Conservation (phyloP, 53 echinoderm and acorn worm genomes). For the Astropecten irregularis region DNA sequence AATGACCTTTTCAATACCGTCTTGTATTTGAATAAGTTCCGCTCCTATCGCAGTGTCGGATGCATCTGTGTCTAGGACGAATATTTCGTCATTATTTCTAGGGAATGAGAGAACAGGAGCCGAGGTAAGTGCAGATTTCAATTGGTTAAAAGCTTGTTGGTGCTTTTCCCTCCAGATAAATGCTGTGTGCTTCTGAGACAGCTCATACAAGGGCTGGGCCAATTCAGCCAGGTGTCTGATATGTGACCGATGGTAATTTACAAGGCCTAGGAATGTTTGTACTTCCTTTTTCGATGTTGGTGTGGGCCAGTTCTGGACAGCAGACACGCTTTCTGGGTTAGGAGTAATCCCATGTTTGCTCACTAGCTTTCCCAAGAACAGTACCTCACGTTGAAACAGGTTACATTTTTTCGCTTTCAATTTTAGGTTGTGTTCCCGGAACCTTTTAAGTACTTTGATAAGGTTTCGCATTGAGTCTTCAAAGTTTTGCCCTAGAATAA, state of each 20-base stretch:
- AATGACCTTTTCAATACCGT: too few relatives aligned
- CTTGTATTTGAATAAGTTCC: too few relatives aligned
- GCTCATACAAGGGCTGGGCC: background rate
- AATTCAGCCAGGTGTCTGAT: background rate
- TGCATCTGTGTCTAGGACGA: background rate
- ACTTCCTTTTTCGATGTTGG: background rate
- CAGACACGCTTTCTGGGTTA: background rate
- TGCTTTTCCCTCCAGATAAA: background rate
- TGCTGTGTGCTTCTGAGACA: background rate
- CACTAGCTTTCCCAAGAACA: constrained; percentile 28
- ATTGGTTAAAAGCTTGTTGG: background rate
- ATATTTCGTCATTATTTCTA: background rate
- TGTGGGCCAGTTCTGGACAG: background rate
- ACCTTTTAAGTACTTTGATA: constrained; percentile 17
- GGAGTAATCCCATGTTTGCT: background rate
- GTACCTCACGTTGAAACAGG: constrained; percentile 40
- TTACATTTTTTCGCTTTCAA: constrained; percentile 38
- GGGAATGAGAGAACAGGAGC: background rate
- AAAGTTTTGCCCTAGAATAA: background rate
- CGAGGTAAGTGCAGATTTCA: background rate
- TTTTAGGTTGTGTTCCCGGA: constrained; percentile 11
- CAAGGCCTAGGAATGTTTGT: background rate
- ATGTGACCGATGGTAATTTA: background rate
- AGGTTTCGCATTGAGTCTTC: constrained; percentile 46
- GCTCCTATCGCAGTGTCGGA: background rate